A percentile compares a stretch with the other conserved stretches of the same genome.
Conservation (phyloP, 2,888 invertebrate species). For the Coleophora flavipennella region DNA sequence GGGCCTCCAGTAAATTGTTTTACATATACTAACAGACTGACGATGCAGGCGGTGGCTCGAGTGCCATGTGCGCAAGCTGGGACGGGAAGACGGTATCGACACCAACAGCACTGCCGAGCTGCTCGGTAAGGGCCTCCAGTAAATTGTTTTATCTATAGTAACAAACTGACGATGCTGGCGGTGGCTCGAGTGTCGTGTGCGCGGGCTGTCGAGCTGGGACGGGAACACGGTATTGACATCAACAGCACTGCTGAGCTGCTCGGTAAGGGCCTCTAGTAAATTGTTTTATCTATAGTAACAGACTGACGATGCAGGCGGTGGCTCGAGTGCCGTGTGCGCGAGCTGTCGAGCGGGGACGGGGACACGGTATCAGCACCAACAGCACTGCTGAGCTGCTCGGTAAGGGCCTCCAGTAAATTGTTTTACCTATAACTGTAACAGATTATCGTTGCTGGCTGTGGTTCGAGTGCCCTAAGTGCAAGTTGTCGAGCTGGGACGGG, state of each 20-base stretch:
- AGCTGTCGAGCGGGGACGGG: constrained; percentile 70
- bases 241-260: constrained; percentile 71
- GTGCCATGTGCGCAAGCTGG: constrained; percentile 64
- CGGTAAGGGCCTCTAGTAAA: constrained; percentile 28
- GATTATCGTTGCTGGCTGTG: constrained; percentile 76
- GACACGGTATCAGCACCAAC: constrained; percentile 73
- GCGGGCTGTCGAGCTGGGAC: constrained; percentile 69
- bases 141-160: constrained; percentile 21
- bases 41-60: constrained; percentile 73
- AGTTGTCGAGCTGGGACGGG: constrained; percentile 70
- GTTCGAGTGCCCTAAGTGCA: constrained; percentile 59
- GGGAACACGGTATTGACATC: constrained; percentile 72
- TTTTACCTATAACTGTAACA: constrained; percentile 76
- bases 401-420: too few species aligned
- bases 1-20: constrained; percentile 1
- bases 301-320: constrained; percentile 76
- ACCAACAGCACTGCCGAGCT: constrained; percentile 71
- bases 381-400: constrained; percentile 69
- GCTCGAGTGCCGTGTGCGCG: constrained; percentile 59
- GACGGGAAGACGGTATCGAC: constrained; percentile 72
- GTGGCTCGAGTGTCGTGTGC: constrained; percentile 61
- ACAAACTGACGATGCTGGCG: constrained; percentile 76
- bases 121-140: constrained; percentile 35
- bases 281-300: constrained; percentile 28
- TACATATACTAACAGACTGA: constrained; percentile 65